A percentile compares a stretch with the other conserved stretches of the same genome.
phyloP scores from a whole-genome alignment of 2,888 invertebrate genomes.

The Epirrita christyi region DNA sequence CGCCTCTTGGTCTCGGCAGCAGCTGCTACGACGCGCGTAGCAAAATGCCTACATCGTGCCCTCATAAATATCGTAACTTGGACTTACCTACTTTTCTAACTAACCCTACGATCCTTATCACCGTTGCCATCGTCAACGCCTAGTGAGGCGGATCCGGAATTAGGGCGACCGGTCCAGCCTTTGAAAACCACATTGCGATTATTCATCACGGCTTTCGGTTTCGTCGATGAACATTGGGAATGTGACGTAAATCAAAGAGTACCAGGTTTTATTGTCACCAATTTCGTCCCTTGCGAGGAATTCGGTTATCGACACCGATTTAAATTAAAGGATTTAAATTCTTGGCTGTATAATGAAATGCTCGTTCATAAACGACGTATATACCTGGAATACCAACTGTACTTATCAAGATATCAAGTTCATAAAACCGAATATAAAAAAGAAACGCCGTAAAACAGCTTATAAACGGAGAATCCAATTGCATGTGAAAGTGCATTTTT shows the following conservation, averaged over 20 bases:
- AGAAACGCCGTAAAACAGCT: conserved; percentile 21
- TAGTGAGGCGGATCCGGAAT: conserved; percentile 34
- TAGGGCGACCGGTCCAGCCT: conserved; percentile 37
- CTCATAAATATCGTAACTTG: background rate
- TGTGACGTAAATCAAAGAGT: conserved; percentile 37
- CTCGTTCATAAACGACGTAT: too few relatives aligned
- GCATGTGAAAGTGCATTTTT: conserved; percentile 35
- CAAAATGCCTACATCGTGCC: background rate
- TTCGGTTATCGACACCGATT: conserved; percentile 5
- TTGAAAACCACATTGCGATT: conserved; percentile 58
- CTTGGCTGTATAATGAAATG: too few relatives aligned
- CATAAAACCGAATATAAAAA: conserved; percentile 17
- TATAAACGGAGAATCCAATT: conserved; percentile 31
- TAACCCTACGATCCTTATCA: background rate
- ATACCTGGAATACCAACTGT: background rate
- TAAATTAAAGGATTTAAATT: too few relatives aligned
- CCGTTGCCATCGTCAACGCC: background rate
- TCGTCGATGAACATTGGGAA: conserved; percentile 40
- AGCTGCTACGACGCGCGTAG: background rate
- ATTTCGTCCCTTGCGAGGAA: conserved; percentile 12
- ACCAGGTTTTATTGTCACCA: conserved; percentile 23
- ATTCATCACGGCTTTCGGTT: conserved; percentile 52
- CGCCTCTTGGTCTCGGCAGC: too few relatives aligned
- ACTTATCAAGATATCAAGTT: background rate
- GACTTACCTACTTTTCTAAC: conserved; percentile 7